These are phyloP conservation scores for Hololepta plana DNA, from an alignment of 2,888 invertebrate genomes.

Conservation along the genomic window DNA sequence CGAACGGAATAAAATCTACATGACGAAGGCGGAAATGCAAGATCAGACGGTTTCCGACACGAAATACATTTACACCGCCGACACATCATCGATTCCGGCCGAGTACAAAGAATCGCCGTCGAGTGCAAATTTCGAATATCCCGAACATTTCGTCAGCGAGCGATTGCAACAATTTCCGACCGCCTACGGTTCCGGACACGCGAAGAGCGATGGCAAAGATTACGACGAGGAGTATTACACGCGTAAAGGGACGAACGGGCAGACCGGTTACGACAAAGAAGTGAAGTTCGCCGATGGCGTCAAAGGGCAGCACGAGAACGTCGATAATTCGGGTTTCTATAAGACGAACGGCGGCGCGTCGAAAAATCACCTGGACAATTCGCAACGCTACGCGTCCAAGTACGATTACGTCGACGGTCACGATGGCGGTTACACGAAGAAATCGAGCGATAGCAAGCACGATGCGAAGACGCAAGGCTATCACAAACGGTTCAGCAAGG, in stretches of 20 bases:
- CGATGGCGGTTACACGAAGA: conserved; percentile 37
- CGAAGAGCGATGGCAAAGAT: conserved; percentile 7
- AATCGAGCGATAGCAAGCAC: conserved; percentile 40
- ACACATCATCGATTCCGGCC: too few relatives aligned
- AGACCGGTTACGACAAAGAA: conserved; percentile 34
- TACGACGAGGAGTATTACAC: conserved; percentile 31
- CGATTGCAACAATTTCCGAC: too few relatives aligned
- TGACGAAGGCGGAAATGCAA: conserved; percentile 17
- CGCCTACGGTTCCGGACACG: too few relatives aligned
- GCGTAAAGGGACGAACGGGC: conserved; percentile 35
- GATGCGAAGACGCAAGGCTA: conserved; percentile 52
- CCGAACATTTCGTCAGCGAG: too few relatives aligned
- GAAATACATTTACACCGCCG: conserved; percentile 36
- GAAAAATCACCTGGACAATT: conserved; percentile 34
- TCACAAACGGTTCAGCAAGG: conserved; percentile 56
- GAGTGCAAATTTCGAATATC: too few relatives aligned
- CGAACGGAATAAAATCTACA: conserved; percentile 3
- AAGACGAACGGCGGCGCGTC: conserved; percentile 34
- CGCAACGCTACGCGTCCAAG: conserved; percentile 35
- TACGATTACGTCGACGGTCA: conserved; percentile 32
- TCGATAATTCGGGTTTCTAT: conserved; percentile 33
- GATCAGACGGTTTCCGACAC: conserved; percentile 41
- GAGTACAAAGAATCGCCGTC: too few relatives aligned
- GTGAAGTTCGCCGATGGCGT: conserved; percentile 36
- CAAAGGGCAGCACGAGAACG: conserved; percentile 34